Conservation (phyloP, 1,140 invertebrate genomes). For the Diploscapter pachys region DNA sequence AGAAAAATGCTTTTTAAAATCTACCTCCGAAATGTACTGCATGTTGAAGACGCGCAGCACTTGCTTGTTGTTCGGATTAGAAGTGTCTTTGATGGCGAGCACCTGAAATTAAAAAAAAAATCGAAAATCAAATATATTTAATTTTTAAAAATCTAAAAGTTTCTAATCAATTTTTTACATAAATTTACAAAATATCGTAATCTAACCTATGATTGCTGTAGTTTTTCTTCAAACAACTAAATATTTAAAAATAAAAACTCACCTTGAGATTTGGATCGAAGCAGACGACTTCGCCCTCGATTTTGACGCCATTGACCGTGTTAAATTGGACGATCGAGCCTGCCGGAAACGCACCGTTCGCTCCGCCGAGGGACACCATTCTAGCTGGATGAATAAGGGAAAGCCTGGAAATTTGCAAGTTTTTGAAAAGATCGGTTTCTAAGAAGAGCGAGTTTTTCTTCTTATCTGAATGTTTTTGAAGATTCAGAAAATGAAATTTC, state of each 20-base stretch:
- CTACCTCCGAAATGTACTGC: constrained; percentile 13
- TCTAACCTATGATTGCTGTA: no score
- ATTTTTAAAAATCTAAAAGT: neutral
- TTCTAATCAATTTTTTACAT: neutral
- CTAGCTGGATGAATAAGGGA: no score
- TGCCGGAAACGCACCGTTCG: constrained; percentile 22
- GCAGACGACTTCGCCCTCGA: constrained; percentile 31
- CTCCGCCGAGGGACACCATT: constrained; percentile 25
- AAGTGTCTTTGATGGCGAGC: constrained; percentile 26
- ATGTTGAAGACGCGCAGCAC: constrained; percentile 29
- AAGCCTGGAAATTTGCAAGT: no score
- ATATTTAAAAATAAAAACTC: neutral
- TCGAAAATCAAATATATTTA: neutral
- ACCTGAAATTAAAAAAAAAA: constrained; percentile 22
- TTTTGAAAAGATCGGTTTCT: no score
- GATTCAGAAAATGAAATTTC: no score
- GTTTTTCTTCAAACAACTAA: no score
- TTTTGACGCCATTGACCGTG: constrained; percentile 8
- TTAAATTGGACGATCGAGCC: constrained; percentile 33
- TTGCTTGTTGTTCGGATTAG: constrained; percentile 6
- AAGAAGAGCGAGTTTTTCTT: no score
- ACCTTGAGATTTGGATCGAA: constrained; percentile 28
- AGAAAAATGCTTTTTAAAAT: neutral
- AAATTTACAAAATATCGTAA: neutral
- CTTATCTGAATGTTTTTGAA: no score